Conservation (phyloP, 2,888 invertebrate genomes). For the Torymus aiolomorphi region DNA sequence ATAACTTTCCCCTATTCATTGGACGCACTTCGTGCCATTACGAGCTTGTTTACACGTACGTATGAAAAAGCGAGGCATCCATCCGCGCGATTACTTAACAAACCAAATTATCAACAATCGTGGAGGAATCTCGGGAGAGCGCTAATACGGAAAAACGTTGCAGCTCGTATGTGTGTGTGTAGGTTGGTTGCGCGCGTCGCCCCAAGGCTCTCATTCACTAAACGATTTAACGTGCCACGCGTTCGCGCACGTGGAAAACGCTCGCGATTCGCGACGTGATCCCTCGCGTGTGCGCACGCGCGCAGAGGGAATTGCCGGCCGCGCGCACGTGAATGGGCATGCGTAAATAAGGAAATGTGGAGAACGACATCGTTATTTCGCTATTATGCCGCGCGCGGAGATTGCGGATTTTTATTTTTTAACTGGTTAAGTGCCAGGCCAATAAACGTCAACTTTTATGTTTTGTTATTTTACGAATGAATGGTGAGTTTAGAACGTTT, state of each 20-base stretch:
- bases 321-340: too few relatives aligned
- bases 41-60: too few relatives aligned
- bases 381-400: too few relatives aligned
- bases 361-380: too few relatives aligned
- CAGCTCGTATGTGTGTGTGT: too few relatives aligned
- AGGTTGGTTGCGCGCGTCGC: neutral
- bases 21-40: neutral
- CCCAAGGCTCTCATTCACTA: neutral
- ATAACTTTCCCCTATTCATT: slow-evolving; percentile 41
- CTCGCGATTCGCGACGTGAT: neutral
- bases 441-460: too few relatives aligned
- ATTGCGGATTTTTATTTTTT: too few relatives aligned
- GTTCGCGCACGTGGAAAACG: neutral
- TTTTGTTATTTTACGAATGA: neutral
- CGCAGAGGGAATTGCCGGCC: slow-evolving; percentile 2
- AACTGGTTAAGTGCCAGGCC: too few relatives aligned
- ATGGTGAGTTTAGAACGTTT: neutral
- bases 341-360: too few relatives aligned
- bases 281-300: neutral
- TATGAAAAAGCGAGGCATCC: neutral
- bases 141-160: slow-evolving; percentile 8
- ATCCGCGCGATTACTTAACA: slow-evolving; percentile 31
- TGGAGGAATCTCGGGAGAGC: slow-evolving; percentile 2
- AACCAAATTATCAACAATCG: slow-evolving; percentile 39
- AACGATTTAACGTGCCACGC: neutral